Conservation (phyloP, 2,113 vertebrate species). For the human region GRCh38 chr9:120918001-120918500, state of each 20-base stretch:
- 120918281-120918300: rapidly evolving
- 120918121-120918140: neutral
- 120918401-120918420: too few relatives aligned
- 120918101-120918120: neutral
- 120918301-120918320: neutral
- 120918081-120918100: neutral
- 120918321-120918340: neutral
- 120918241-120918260: neutral
- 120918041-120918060: neutral
- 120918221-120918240: rapidly evolving
- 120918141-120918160: neutral
- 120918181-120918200: neutral
- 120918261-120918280: neutral
- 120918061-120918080: neutral
- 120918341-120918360: too few relatives aligned
- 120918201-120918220: rapidly evolving
- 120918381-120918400: too few relatives aligned
- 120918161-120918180: neutral
- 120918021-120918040: neutral
- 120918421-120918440: too few relatives aligned
- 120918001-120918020: neutral
- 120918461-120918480: too few relatives aligned
- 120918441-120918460: too few relatives aligned
- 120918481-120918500: neutral
- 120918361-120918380: too few relatives aligned